Conservation (phyloP, 2,888 invertebrate species). For the Geophilus truncorum region DNA sequence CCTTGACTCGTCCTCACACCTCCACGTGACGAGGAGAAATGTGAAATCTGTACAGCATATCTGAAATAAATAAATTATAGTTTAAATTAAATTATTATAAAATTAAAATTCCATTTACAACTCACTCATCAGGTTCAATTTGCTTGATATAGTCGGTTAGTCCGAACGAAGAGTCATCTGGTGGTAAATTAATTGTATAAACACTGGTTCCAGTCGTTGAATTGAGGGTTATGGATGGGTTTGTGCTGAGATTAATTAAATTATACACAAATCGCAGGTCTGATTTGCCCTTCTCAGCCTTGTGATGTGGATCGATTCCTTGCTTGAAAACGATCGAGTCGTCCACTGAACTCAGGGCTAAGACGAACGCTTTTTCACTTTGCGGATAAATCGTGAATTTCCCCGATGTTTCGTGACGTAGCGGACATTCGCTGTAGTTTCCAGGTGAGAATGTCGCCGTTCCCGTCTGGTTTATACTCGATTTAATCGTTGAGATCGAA, state of each 20-base stretch:
- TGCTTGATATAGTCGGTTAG: not conserved
- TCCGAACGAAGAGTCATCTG: not conserved
- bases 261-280: not conserved
- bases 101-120: not conserved
- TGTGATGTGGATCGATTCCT: not conserved
- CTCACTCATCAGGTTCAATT: not conserved
- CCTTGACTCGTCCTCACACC: not conserved
- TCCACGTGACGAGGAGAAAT: not conserved
- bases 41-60: not conserved
- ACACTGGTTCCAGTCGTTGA: not conserved
- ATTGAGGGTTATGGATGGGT: not conserved
- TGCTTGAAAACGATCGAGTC: not conserved
- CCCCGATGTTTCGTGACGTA: not conserved
- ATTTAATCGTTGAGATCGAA: not conserved
- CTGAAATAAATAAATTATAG: not conserved
- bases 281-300: constrained; percentile 1
- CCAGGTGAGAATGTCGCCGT: not conserved
- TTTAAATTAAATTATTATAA: too few species aligned
- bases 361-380: not conserved
- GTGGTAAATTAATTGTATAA: not conserved
- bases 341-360: not conserved
- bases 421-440: not conserved
- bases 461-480: not conserved
- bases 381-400: not conserved
- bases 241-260: not conserved